Evolutionary conservation across 2,113 vertebrate genomes (phyloP), one percentile per base, ranked within the genome.

Genomic region (Empidonax traillii): DNA sequence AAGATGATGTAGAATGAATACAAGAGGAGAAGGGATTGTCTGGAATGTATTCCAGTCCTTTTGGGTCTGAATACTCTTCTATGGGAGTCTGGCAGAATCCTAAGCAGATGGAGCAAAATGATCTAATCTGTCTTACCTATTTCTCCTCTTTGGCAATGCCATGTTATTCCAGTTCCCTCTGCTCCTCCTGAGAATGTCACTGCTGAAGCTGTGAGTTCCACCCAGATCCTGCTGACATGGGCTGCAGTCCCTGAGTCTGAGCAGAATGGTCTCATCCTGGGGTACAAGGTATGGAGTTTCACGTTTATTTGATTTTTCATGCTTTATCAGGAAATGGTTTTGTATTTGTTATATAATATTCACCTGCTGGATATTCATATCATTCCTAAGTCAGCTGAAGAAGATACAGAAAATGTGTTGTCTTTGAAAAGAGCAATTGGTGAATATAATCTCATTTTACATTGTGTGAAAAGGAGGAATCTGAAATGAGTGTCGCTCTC

Each of bases 211-310:
- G 98, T 99, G 98, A 99, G 99, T 92, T 99, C 99, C 30, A 99
- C 98, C 43, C 98, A 98, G 96, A 99, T 99, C 83, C 97, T 99
- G 49, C 97, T 99, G 96, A 99, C 98, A 0, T 99, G 99, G 99
- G 97, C 98, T 1, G 87, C 98, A 0, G 98, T 99, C 56, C 98
- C 99, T 0, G 98, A 98, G 72, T 87, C 97, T 0, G 98, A 99
- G 96, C 99, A 98, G 96, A 99, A 99, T 1, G 99, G 99, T 66
- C 98, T 98, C 76, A 98, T 99, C 73, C 97, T 99, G 33, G 99
- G 99, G 85, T 99, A 99, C 93, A 99, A 99, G 99, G 99, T 99
- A 97, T 1, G 83, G 15, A 63, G 25, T 53, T n/a, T 53, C 46
- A 18, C 5, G 8, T 25, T 74, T n/a, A 14, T 22, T 69, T 30